A percentile compares a stretch with the other conserved stretches of the same genome.
These are phyloP conservation scores for Sarcoramphus papa DNA, from an alignment of 2,797 vertebrate species.

Conservation along the genomic window DNA sequence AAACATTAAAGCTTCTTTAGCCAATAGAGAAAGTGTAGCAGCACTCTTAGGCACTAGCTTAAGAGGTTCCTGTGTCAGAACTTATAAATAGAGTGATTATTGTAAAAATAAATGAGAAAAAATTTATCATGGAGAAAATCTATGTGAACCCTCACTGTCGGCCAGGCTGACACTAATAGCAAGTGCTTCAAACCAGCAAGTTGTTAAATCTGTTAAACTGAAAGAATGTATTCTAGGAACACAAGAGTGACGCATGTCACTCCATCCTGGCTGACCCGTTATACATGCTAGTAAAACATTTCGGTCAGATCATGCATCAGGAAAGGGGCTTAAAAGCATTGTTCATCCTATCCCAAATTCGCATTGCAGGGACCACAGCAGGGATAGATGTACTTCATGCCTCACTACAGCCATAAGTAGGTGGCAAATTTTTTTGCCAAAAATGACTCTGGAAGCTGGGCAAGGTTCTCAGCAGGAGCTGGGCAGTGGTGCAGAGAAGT, in stretches of 20 bases:
- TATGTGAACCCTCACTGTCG: not conserved
- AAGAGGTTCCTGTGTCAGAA: not conserved
- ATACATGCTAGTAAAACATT: not conserved
- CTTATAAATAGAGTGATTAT: not conserved
- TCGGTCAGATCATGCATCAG: not conserved
- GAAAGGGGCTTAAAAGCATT: not conserved
- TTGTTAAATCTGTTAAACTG: not conserved
- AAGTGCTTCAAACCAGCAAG: not conserved
- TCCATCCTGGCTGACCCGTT: not conserved
- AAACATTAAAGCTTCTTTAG: not conserved
- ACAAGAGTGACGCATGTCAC: not conserved
- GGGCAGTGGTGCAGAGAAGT: not conserved
- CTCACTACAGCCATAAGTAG: not conserved
- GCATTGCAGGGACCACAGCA: accelerated
- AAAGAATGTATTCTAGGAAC: not conserved
- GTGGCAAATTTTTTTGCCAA: not conserved
- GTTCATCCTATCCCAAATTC: not conserved
- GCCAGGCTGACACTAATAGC: not conserved
- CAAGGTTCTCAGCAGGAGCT: not conserved
- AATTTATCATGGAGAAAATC: not conserved
- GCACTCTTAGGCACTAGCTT: not conserved
- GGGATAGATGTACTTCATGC: not conserved
- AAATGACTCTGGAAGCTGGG: not conserved
- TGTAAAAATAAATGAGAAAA: not conserved
- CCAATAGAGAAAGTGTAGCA: not conserved